phyloP scores from a whole-genome alignment of 2,113 vertebrate genomes.

The Lampris megalopsis region DNA sequence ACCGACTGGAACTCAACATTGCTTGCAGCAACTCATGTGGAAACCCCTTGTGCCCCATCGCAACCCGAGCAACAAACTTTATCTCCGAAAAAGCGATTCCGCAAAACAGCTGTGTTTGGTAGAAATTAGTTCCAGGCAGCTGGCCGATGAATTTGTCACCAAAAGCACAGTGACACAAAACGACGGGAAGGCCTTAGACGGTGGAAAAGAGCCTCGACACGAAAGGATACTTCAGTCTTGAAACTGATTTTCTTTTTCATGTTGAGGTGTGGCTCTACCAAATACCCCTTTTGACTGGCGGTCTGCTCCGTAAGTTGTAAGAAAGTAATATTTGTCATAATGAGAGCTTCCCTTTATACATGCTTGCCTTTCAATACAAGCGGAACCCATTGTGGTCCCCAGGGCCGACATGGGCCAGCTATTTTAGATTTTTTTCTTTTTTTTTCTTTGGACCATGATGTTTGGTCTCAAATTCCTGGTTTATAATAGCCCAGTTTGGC shows the following conservation, averaged over 20 bases:
- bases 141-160: background rate
- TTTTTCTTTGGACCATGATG: background rate
- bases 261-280: background rate
- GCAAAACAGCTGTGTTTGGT: background rate
- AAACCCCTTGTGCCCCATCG: background rate
- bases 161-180: background rate
- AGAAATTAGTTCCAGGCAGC: background rate
- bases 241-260: background rate
- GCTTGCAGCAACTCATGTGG: background rate
- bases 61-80: conserved; percentile 2
- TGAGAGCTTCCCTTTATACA: background rate
- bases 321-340: background rate
- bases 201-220: background rate
- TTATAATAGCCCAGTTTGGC: conserved; percentile 16
- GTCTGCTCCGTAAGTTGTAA: no score
- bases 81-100: conserved; percentile 8
- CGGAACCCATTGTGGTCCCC: background rate
- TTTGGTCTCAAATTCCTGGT: conserved; percentile 9
- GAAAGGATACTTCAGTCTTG: background rate
- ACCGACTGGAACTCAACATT: conserved; percentile 1
- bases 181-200: background rate
- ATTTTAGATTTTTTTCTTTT: no score
- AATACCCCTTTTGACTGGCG: no score
- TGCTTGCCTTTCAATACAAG: conserved; percentile 12
- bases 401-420: background rate